Percentiles rank a stretch among this genome's conserved stretches.
Evolutionary conservation across 2,797 vertebrate species (phyloP).

Genomic region (Phalloptychus januarius): DNA sequence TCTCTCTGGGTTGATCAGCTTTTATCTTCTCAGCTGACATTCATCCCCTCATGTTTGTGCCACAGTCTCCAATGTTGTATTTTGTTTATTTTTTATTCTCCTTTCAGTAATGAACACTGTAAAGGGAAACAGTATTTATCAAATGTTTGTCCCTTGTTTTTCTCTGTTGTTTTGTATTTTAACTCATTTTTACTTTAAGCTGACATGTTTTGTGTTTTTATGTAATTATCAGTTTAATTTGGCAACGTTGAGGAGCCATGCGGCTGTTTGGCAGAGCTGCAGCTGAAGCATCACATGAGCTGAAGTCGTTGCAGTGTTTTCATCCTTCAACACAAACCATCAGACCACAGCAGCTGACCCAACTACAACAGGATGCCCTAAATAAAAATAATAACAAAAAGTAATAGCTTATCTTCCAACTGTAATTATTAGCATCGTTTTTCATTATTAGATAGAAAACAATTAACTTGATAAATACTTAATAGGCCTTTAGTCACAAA

Average conservation of each 20-base stretch:
- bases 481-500: too few species aligned
- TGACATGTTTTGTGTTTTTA: background rate
- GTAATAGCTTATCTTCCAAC: too few species aligned
- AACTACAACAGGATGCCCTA: too few species aligned
- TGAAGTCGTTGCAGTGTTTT: too few species aligned
- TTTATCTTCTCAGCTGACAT: constrained; percentile 30
- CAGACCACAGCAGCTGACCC: too few species aligned
- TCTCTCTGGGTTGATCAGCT: constrained; percentile 25
- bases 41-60: constrained; percentile 12
- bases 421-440: too few species aligned
- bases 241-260: background rate
- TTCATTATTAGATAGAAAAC: too few species aligned
- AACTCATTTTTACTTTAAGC: constrained; percentile 11
- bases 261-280: too few species aligned
- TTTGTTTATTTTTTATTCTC: constrained; percentile 4
- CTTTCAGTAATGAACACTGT: constrained; percentile 18
- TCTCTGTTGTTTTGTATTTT: constrained; percentile 5
- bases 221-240: background rate
- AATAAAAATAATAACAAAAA: too few species aligned
- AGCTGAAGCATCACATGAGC: background rate
- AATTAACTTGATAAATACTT: too few species aligned
- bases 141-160: constrained; percentile 14
- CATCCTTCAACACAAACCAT: too few species aligned
- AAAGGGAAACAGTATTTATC: constrained; percentile 37
- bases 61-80: constrained; percentile 14